A percentile compares a stretch with the other conserved stretches of the same genome.
Conservation (phyloP, 2,797 vertebrate species). For the Rhinichthys osculus region DNA sequence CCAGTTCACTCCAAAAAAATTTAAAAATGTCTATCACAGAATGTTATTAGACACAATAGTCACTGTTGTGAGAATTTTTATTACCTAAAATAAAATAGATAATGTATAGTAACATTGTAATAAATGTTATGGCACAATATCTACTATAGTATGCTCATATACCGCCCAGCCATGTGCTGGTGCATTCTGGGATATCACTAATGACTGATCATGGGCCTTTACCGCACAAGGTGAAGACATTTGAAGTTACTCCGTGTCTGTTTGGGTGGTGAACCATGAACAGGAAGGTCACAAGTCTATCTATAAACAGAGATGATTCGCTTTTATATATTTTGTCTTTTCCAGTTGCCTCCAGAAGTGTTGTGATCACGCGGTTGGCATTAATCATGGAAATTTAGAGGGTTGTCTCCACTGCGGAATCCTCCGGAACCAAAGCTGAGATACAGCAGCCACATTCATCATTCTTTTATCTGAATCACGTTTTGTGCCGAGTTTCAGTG, state of each 20-base stretch:
- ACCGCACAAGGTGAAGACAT: conserved; percentile 69
- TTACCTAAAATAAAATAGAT: background rate
- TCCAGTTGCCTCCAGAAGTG: conserved; percentile 69
- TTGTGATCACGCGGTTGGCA: conserved; percentile 49
- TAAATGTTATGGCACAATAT: background rate
- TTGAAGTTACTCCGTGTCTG: conserved; percentile 46
- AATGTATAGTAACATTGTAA: background rate
- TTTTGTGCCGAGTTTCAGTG: conserved; percentile 56
- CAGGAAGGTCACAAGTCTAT: conserved; percentile 67
- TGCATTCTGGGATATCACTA: conserved; percentile 24
- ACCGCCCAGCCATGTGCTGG: too few species aligned
- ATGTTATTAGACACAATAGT: background rate
- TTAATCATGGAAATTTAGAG: conserved; percentile 46
- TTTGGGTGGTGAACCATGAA: background rate
- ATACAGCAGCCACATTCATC: conserved; percentile 55
- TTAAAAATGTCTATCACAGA: background rate
- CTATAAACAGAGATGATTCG: conserved; percentile 78
- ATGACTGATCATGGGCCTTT: conserved; percentile 81
- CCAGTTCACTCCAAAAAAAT: too few species aligned
- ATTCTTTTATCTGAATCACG: conserved; percentile 52
- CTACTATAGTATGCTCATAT: background rate
- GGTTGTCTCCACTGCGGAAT: conserved; percentile 22
- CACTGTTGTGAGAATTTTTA: background rate
- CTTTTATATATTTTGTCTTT: conserved; percentile 75
- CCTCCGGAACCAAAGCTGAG: conserved; percentile 39